Evolutionary conservation across 2,113 vertebrate genomes (phyloP).

Genomic region (Aphyosemion australe): DNA sequence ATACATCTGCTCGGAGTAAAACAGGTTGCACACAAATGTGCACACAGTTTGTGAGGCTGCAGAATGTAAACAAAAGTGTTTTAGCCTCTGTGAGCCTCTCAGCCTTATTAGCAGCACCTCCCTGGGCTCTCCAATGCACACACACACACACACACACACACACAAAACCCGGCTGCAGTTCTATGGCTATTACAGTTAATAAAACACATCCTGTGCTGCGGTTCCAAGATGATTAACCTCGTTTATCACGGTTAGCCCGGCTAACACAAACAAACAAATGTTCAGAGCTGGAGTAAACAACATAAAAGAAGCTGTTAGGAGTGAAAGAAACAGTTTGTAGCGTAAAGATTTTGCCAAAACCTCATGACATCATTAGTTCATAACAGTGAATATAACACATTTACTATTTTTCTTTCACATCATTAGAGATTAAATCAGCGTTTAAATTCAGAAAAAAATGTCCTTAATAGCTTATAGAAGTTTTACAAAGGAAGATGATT

Average conservation of each 20-base stretch:
- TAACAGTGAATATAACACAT: background rate
- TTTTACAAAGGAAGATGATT: too few species aligned
- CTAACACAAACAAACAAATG: constrained; percentile 19
- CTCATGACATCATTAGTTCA: background rate
- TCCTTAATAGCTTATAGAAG: background rate
- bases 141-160: constrained; percentile 1
- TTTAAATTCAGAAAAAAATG: constrained; percentile 1
- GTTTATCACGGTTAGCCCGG: constrained; percentile 61
- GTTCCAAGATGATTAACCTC: constrained; percentile 60
- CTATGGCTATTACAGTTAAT: constrained; percentile 59
- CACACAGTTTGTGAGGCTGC: constrained; percentile 6
- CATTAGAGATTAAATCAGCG: background rate
- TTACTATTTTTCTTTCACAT: background rate
- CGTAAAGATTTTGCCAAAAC: background rate
- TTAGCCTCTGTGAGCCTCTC: constrained; percentile 31
- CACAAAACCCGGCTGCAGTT: constrained; percentile 29
- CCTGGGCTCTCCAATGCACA: constrained; percentile 7
- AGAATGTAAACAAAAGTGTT: constrained; percentile 37
- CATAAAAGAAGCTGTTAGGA: background rate
- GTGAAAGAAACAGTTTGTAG: background rate
- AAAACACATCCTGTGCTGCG: constrained; percentile 49
- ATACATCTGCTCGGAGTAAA: background rate
- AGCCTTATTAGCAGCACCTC: constrained; percentile 54
- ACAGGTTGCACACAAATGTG: background rate
- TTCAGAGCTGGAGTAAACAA: constrained; percentile 5